Evolutionary conservation across 1,140 invertebrate species (phyloP).

Genomic region (Papilio xuthus): DNA sequence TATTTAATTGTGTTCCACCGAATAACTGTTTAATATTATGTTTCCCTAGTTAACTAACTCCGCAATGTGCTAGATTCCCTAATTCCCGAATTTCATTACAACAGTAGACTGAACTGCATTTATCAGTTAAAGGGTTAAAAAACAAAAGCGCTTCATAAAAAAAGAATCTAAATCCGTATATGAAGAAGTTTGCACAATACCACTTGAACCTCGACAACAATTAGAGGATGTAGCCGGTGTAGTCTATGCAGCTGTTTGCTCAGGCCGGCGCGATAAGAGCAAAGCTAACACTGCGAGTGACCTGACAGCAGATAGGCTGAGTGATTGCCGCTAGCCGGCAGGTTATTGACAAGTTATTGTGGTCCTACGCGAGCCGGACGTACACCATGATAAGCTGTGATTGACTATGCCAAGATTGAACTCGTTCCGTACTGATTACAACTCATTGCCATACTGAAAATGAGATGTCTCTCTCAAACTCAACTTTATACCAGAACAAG

Average conservation of each 20-base stretch:
- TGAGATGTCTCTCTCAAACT: no score
- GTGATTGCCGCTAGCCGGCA: conserved; percentile 45
- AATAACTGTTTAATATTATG: no score
- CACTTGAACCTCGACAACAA: conserved; percentile 25
- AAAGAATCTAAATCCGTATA: background rate
- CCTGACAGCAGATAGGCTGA: conserved; percentile 43
- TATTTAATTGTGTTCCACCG: no score
- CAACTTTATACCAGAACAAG: background rate
- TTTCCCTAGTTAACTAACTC: no score
- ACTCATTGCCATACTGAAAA: background rate
- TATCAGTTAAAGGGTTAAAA: background rate
- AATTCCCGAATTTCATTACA: background rate
- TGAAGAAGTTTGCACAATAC: conserved; percentile 15
- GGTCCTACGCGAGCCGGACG: conserved; percentile 9
- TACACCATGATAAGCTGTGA: background rate
- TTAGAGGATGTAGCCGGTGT: conserved; percentile 19
- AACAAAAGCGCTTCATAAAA: background rate
- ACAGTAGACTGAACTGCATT: background rate
- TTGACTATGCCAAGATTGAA: conserved; percentile 11
- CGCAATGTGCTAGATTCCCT: no score
- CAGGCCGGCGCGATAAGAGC: conserved; percentile 45
- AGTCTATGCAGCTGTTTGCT: conserved; percentile 38
- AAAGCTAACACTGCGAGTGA: conserved; percentile 45
- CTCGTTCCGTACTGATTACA: background rate
- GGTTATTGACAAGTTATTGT: conserved; percentile 44